phyloP scores from a whole-genome alignment of 2,797 vertebrate species.

The Tapera naevia region DNA sequence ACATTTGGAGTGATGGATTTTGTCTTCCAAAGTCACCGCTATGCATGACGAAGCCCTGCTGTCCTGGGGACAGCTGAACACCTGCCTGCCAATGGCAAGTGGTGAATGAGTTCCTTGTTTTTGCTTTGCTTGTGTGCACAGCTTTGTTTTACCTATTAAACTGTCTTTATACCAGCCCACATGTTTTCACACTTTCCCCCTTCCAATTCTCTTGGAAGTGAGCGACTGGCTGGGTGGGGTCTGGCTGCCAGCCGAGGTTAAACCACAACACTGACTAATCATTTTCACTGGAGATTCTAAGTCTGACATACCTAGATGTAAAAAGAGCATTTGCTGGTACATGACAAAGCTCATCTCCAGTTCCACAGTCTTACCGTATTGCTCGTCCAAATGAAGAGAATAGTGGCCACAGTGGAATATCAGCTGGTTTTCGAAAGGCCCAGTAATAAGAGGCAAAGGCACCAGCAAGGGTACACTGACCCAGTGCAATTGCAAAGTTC shows the following conservation, averaged over 20 bases:
- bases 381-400: constrained; percentile 90
- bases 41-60: fast-evolving
- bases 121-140: not conserved
- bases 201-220: not conserved
- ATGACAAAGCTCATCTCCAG: not conserved
- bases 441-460: constrained; percentile 97
- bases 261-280: not conserved
- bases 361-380: constrained; percentile 80
- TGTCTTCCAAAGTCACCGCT: not conserved
- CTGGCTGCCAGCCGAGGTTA: not conserved
- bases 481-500: constrained; percentile 92
- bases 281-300: not conserved
- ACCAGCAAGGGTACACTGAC: constrained; percentile 95
- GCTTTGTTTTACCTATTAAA: not conserved
- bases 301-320: not conserved
- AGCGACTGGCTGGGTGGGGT: fast-evolving
- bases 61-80: not conserved
- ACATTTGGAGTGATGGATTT: fast-evolving
- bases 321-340: not conserved
- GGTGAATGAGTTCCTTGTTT: not conserved
- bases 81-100: not conserved
- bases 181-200: fast-evolving
- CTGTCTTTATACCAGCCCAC: not conserved
- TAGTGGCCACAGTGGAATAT: constrained; percentile 89
- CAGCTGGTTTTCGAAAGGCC: constrained; percentile 90